Base-by-base conservation (phyloP, 2,888 invertebrate species). In the Brachylomia viminalis region DNA sequence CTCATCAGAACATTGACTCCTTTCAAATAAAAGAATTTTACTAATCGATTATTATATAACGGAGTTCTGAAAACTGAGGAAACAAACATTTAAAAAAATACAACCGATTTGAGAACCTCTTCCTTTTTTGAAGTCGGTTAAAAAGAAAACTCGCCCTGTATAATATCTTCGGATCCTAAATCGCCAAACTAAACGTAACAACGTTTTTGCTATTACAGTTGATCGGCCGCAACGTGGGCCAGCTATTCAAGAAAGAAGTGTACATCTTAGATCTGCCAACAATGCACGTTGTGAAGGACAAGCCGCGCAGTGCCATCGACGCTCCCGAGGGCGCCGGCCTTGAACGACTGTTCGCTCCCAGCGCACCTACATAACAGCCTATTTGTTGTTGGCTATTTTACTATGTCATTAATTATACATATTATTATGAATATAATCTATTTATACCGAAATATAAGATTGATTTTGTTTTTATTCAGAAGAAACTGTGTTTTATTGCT, bases 211-310 rank as follows among this genome's bases (percentile, higher is more conserved):
- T 20, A 7, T 83, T 96, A 15, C 95, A 98, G 98, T 95, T 99
- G 79, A 98, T 98, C 89, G 98, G 98, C 0, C 97, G 98, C 88
- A 99, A 98, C 95, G 97, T 99, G 45, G 98, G 98, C 45, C 98
- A 99, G 93, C 95, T 98, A 81, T 99, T 99, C 95, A 98, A 98
- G 87, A 98, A 98, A 90, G 98, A 99, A 93, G 98, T 98, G 20
- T 98, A 98, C 94, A 99, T 99, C 87, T 97, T 98, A 83, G 98
- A 98, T 94, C 95, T 99, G 91, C 99, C 99, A 0, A 97, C 97
- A 23, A 97, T 98, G 95, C 91, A 91, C 77, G 87, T 87, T 52
- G 86, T 92, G 42, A 94, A 93, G 77, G 94, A 95, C 56, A 93
- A 93, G 89, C 93, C 95, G 8, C 93, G 93, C 75, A 91, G 92